phyloP scores from a whole-genome alignment of 2,113 vertebrate species.

The Orycteropus afer region DNA sequence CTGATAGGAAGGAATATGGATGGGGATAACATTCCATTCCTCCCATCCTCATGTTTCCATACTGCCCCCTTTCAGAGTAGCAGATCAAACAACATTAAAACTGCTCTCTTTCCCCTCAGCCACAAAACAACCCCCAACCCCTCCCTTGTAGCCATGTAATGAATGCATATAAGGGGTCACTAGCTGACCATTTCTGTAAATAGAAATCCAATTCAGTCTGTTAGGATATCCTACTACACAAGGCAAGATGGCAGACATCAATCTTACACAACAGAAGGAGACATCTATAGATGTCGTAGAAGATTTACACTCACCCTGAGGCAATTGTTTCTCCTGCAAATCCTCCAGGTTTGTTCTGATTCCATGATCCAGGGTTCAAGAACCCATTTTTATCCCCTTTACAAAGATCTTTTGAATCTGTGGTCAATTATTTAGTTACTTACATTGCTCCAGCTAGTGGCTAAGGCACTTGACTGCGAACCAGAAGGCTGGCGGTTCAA shows the following conservation, averaged over 20 bases:
- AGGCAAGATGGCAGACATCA: not conserved
- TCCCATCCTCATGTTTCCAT: not conserved
- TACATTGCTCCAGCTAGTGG: not conserved
- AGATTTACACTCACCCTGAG: not conserved
- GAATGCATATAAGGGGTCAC: not conserved
- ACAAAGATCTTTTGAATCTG: not conserved
- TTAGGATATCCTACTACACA: not conserved
- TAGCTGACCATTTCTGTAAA: not conserved
- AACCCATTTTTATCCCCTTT: not conserved
- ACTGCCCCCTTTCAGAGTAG: not conserved
- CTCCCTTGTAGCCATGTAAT: not conserved
- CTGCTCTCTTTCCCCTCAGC: not conserved
- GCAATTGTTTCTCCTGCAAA: not conserved
- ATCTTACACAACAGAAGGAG: not conserved
- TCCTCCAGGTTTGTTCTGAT: not conserved
- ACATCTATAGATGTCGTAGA: not conserved
- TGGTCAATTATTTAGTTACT: not conserved
- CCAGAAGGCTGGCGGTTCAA: no score
- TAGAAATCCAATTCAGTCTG: not conserved
- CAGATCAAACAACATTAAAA: not conserved
- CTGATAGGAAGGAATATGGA: not conserved
- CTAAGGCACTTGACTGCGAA: no score
- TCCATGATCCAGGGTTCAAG: not conserved
- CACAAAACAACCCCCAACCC: not conserved
- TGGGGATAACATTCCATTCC: not conserved